phyloP scores from a whole-genome alignment of 2,113 vertebrate species.

The Myxocyprinus asiaticus region DNA sequence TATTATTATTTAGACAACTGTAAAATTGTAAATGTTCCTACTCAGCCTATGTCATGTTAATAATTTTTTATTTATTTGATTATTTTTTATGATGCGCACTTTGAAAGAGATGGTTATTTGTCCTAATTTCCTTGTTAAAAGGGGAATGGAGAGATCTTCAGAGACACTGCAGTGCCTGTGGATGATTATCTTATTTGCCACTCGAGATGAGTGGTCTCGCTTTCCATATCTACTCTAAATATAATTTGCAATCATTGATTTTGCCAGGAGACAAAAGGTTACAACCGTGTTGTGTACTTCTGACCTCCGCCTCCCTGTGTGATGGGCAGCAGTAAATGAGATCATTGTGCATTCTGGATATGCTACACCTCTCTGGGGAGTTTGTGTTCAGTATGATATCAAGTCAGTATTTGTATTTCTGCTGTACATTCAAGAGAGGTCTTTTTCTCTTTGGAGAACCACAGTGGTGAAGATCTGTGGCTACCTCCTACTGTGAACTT shows the following conservation, averaged over 20 bases:
- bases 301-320: slow-evolving; percentile 60
- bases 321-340: slow-evolving; percentile 41
- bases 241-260: slow-evolving; percentile 64
- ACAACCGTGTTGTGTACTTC: slow-evolving; percentile 44
- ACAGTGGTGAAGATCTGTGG: slow-evolving; percentile 52
- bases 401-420: slow-evolving; percentile 68
- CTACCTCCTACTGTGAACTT: slow-evolving; percentile 59
- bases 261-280: slow-evolving; percentile 67
- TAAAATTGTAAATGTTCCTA: no score
- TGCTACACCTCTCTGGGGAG: slow-evolving; percentile 56
- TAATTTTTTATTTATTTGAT: neutral
- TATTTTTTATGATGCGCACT: neutral
- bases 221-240: slow-evolving; percentile 60
- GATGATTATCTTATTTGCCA: slow-evolving; percentile 53
- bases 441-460: slow-evolving; percentile 54
- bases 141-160: neutral
- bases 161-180: neutral
- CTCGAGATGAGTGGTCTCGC: slow-evolving; percentile 58
- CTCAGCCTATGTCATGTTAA: no score
- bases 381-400: slow-evolving; percentile 59
- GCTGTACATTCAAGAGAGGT: slow-evolving; percentile 56
- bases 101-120: neutral
- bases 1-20: no score
- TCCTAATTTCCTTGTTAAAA: slow-evolving; percentile 13
- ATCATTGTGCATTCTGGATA: slow-evolving; percentile 61